Percentiles rank a stretch among this genome's conserved stretches.
Conservation (phyloP, 1,140 invertebrate genomes). For the Tetragonula clypearis region DNA sequence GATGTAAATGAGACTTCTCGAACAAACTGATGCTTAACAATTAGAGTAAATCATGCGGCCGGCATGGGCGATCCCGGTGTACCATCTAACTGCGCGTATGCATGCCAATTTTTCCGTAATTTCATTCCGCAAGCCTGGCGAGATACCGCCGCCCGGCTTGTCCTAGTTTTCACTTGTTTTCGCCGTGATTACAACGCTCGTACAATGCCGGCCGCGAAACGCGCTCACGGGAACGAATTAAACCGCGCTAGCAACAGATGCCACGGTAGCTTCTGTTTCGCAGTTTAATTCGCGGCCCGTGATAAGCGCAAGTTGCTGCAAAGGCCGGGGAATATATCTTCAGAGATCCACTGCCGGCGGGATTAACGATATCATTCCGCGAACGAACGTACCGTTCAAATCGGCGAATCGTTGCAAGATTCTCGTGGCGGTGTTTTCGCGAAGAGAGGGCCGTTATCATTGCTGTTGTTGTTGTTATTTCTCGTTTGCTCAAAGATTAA, state of each 20-base stretch:
- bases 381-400: neutral
- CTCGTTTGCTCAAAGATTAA: neutral
- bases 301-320: slow-evolving; percentile 64
- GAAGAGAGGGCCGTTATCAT: neutral
- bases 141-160: slow-evolving; percentile 41
- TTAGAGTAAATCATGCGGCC: slow-evolving; percentile 48
- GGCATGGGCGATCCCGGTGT: neutral
- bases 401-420: neutral
- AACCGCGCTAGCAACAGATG: slow-evolving; percentile 64
- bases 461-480: neutral
- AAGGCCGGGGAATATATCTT: slow-evolving; percentile 38
- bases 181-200: slow-evolving; percentile 41
- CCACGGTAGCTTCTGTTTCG: slow-evolving; percentile 46
- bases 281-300: slow-evolving; percentile 63
- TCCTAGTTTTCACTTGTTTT: slow-evolving; percentile 61
- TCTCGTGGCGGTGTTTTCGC: neutral
- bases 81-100: slow-evolving; percentile 5
- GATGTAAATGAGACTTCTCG: slow-evolving; percentile 46
- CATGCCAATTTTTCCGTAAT: slow-evolving; percentile 59
- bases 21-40: slow-evolving; percentile 47
- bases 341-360: neutral
- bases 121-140: slow-evolving; percentile 45
- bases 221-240: slow-evolving; percentile 56
- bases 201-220: slow-evolving; percentile 44
- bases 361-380: slow-evolving; percentile 16